Percentiles rank a stretch among this genome's conserved stretches.
phyloP scores from a whole-genome alignment of 2,888 invertebrate genomes.

The Notodonta dromedarius region DNA sequence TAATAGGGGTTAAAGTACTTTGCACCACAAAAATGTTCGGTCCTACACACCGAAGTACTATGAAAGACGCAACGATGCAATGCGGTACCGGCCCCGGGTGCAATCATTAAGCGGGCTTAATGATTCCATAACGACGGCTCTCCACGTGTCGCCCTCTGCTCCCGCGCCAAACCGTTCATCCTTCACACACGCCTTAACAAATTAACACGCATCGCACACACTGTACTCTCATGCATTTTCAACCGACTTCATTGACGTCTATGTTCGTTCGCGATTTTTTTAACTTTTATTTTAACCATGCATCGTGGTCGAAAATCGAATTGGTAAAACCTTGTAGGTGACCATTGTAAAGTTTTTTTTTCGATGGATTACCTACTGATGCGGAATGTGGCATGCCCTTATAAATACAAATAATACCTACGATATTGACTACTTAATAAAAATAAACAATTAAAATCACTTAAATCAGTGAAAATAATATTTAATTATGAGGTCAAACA shows the following conservation, averaged over 20 bases:
- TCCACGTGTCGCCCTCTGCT: constrained; percentile 44
- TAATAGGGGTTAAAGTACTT: neutral
- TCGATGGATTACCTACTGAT: too few species aligned
- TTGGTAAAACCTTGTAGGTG: too few species aligned
- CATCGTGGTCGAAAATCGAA: too few species aligned
- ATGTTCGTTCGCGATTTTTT: neutral
- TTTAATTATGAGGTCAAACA: too few species aligned
- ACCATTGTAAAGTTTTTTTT: too few species aligned
- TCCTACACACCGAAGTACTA: neutral
- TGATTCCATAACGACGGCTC: constrained; percentile 34
- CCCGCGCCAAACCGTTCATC: constrained; percentile 23
- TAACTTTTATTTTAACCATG: too few species aligned
- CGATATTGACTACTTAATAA: too few species aligned
- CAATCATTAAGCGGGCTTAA: constrained; percentile 72
- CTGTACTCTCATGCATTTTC: neutral
- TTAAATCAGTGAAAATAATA: too few species aligned
- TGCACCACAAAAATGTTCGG: neutral
- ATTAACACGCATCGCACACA: constrained; percentile 12
- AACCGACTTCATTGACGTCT: too few species aligned
- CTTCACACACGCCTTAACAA: constrained; percentile 39
- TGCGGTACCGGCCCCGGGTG: constrained; percentile 28
- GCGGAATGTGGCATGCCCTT: too few species aligned
- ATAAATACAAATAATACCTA: too few species aligned
- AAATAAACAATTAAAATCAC: too few species aligned
- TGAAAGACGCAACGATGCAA: neutral